phyloP scores from a whole-genome alignment of 2,888 invertebrate genomes.

The Macrosiphum euphorbiae region DNA sequence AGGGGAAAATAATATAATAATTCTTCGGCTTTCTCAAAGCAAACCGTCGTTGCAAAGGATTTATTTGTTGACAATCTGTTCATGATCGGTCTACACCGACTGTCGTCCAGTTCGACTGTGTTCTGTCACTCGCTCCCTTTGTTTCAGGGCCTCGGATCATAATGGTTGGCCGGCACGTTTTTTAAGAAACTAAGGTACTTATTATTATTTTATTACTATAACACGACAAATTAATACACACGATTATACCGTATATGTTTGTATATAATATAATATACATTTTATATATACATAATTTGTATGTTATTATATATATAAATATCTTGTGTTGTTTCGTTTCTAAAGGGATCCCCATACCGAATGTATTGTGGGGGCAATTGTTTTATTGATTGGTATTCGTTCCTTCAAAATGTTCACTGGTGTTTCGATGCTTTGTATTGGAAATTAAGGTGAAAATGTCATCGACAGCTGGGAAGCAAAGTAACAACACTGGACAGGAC shows the following conservation, averaged over 20 bases:
- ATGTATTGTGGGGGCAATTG: conserved; percentile 43
- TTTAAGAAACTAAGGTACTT: conserved; percentile 57
- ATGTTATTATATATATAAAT: background rate
- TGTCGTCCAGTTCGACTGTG: background rate
- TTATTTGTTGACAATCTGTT: conserved; percentile 1
- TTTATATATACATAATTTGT: background rate
- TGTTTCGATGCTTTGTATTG: conserved; percentile 62
- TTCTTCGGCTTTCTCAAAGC: conserved; percentile 31
- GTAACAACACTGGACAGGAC: conserved; percentile 61
- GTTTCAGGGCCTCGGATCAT: conserved; percentile 60
- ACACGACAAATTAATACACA: conserved; percentile 18
- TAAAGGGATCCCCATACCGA: conserved; percentile 31
- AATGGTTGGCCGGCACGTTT: conserved; percentile 49
- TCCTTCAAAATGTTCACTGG: conserved; percentile 59
- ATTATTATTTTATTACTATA: background rate
- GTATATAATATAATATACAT: background rate
- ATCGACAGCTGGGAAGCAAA: conserved; percentile 60
- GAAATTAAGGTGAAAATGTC: conserved; percentile 64
- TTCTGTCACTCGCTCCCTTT: conserved; percentile 10
- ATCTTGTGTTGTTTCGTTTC: conserved; percentile 47
- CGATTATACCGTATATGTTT: background rate
- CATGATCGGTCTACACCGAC: background rate
- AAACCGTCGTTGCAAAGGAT: background rate
- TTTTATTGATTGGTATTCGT: conserved; percentile 56
- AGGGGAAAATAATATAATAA: conserved; percentile 30